A percentile compares a stretch with the other conserved stretches of the same genome.
phyloP scores from a whole-genome alignment of 2,888 invertebrate genomes.

The Colostygia pectinataria region DNA sequence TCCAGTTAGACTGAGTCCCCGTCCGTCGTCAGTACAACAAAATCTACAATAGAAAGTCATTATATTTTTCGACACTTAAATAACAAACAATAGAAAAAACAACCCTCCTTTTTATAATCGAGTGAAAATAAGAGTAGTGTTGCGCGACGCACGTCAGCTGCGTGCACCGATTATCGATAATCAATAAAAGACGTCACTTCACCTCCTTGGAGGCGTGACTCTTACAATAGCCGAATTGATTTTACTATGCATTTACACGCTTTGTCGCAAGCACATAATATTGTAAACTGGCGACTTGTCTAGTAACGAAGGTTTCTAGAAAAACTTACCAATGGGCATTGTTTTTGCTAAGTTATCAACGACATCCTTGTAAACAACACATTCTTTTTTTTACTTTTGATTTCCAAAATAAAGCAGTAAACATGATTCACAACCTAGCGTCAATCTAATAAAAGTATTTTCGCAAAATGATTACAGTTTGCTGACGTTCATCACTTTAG shows the following conservation, averaged over 20 bases:
- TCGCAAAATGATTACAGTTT: no score
- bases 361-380: no score
- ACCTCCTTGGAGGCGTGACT: conserved; percentile 24
- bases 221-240: conserved; percentile 29
- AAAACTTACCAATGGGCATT: no score
- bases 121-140: conserved; percentile 12
- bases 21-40: no score
- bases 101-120: background rate
- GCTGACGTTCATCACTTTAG: background rate
- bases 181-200: conserved; percentile 36
- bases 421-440: background rate
- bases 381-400: no score
- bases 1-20: background rate
- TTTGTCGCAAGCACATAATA: no score
- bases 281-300: no score
- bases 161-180: conserved; percentile 32
- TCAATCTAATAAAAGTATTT: no score
- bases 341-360: no score
- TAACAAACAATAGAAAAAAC: conserved; percentile 7
- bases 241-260: no score
- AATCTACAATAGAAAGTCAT: conserved; percentile 7
- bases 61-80: conserved; percentile 3
- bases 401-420: no score
- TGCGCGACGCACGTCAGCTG: conserved; percentile 25
- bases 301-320: no score